Conservation (phyloP, 2,888 invertebrate genomes). For the Sericinus montela region DNA sequence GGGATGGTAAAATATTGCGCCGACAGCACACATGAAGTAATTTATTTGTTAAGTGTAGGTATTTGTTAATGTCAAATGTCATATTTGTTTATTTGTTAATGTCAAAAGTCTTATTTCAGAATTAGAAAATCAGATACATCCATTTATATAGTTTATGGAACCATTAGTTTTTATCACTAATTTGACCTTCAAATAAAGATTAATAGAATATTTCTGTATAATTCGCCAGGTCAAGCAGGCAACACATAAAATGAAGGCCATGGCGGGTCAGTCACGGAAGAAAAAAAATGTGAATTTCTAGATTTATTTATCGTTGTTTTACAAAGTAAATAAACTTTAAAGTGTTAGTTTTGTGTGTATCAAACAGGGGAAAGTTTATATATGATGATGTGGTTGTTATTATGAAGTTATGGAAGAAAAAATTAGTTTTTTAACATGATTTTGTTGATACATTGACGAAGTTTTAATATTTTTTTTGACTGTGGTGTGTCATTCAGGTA, state of each 20-base stretch:
- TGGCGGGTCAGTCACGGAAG: slow-evolving; percentile 45
- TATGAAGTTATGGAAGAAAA: slow-evolving; percentile 20
- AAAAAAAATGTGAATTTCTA: slow-evolving; percentile 47
- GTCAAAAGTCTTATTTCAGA: no score
- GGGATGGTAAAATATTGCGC: no score
- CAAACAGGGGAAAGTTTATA: slow-evolving; percentile 15
- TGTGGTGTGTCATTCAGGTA: slow-evolving; percentile 21
- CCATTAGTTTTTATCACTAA: not conserved
- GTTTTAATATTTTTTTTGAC: slow-evolving; percentile 23
- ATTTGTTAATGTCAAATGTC: no score
- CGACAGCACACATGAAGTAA: no score
- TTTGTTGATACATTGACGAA: slow-evolving; percentile 25
- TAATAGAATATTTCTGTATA: not conserved
- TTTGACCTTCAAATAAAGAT: not conserved
- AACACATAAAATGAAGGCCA: slow-evolving; percentile 47
- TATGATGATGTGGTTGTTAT: slow-evolving; percentile 13
- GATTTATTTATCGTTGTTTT: slow-evolving; percentile 36
- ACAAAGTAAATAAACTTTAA: slow-evolving; percentile 30
- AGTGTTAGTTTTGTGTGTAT: slow-evolving; percentile 10
- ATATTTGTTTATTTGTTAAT: no score
- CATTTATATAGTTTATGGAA: no score
- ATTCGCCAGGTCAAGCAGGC: no score
- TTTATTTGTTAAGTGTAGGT: no score
- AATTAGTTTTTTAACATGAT: slow-evolving; percentile 16
- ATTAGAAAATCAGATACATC: no score